A percentile compares a stretch with the other conserved stretches of the same genome.
These are phyloP conservation scores for Syrmaticus mikado DNA, from an alignment of 2,113 vertebrate species.

Conservation along the genomic window DNA sequence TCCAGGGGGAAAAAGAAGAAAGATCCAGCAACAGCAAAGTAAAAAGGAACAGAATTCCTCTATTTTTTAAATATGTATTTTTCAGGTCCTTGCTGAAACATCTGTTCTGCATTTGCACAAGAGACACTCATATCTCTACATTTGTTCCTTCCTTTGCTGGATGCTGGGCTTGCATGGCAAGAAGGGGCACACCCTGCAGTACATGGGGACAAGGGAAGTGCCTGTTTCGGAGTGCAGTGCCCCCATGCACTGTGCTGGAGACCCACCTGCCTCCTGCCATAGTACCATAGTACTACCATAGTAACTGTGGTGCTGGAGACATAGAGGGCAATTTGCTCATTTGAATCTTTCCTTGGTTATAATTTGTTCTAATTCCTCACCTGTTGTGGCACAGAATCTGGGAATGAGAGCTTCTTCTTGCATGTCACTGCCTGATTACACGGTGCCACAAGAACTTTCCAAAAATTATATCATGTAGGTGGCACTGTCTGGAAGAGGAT, in stretches of 20 bases:
- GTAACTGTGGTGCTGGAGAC: conserved; percentile 6
- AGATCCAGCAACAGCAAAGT: not conserved
- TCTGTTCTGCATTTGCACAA: conserved; percentile 59
- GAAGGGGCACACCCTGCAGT: not conserved
- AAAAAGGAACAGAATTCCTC: not conserved
- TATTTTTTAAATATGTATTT: not conserved
- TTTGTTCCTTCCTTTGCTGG: not conserved
- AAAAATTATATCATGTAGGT: conserved; percentile 33
- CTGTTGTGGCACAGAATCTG: conserved; percentile 21
- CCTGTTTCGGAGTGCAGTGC: fast-evolving
- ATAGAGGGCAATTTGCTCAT: conserved; percentile 62
- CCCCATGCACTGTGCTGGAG: fast-evolving
- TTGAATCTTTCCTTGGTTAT: conserved; percentile 49
- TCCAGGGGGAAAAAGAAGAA: not conserved
- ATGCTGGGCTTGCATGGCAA: fast-evolving
- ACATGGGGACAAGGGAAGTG: fast-evolving
- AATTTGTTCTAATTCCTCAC: conserved; percentile 60
- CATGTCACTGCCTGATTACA: conserved; percentile 53
- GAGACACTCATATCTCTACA: not conserved
- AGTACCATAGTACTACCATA: too few relatives aligned
- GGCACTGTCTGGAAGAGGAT: not conserved
- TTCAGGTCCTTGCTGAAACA: not conserved
- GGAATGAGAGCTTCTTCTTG: conserved; percentile 47
- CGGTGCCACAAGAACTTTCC: conserved; percentile 35
- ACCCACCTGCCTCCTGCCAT: not conserved